These are phyloP conservation scores for Leiothrix lutea DNA, from an alignment of 2,113 vertebrate species.

Conservation along the genomic window DNA sequence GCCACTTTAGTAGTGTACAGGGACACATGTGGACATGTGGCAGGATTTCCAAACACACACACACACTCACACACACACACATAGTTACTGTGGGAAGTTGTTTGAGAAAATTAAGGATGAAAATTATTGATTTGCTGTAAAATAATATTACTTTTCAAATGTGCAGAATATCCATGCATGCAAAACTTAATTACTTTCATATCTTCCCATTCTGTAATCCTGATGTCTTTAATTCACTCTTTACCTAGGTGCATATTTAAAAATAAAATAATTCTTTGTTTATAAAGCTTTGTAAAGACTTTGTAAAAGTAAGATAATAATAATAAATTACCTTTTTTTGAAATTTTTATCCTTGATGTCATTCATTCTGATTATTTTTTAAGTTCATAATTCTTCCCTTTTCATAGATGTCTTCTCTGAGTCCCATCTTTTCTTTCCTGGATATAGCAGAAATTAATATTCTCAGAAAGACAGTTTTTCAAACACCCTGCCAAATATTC, in stretches of 20 bases:
- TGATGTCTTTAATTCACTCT: neutral
- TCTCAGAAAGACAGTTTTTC: neutral
- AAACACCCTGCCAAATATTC: neutral
- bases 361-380: neutral
- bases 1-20: neutral
- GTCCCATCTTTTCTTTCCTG: neutral
- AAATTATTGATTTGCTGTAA: neutral
- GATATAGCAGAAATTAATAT: neutral
- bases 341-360: neutral
- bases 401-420: neutral
- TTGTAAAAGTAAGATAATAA: neutral
- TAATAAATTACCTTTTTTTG: neutral
- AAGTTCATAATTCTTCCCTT: neutral
- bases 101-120: neutral
- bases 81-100: neutral
- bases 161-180: fast-evolving
- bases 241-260: neutral
- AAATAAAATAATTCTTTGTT: neutral
- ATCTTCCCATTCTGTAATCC: neutral
- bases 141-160: neutral
- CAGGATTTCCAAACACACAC: neutral
- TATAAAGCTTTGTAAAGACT: neutral
- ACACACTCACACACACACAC: neutral
- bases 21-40: fast-evolving
- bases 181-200: neutral